Evolutionary conservation across 2,113 vertebrate species (phyloP).

Genomic region (Athene cunicularia): DNA sequence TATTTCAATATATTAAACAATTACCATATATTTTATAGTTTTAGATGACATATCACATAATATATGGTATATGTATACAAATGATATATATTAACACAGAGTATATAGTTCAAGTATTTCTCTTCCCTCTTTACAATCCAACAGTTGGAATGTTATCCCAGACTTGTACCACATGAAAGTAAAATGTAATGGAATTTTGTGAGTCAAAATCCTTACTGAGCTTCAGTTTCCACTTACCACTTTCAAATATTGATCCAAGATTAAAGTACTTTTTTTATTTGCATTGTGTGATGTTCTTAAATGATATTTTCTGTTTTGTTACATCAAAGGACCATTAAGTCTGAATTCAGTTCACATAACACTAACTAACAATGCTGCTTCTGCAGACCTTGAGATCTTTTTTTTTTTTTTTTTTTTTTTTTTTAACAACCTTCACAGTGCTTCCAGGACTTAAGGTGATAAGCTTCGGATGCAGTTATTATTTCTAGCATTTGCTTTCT

Average conservation of each 20-base stretch:
- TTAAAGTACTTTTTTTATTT: not conserved
- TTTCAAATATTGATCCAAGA: slow-evolving; percentile 14
- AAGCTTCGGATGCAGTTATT: not conserved
- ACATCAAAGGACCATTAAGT: not conserved
- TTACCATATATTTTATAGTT: not conserved
- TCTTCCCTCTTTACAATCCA: not conserved
- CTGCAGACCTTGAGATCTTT: not conserved
- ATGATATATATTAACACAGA: not conserved
- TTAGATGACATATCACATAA: not conserved
- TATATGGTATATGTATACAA: not conserved
- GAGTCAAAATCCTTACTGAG: not conserved
- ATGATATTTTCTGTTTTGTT: not conserved
- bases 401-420: not conserved
- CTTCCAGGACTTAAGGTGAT: not conserved
- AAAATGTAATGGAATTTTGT: not conserved
- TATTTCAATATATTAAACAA: not conserved
- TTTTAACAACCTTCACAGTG: not conserved
- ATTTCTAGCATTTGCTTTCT: not conserved
- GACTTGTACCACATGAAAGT: not conserved
- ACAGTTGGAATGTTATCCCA: not conserved
- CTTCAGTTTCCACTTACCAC: not conserved
- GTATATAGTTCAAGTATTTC: not conserved
- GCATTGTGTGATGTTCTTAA: not conserved
- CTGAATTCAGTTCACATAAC: not conserved
- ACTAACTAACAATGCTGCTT: not conserved